Evolutionary conservation across 2,797 vertebrate genomes (phyloP), one percentile per base, ranked within the genome.

Genomic region (Valencia hispanica): DNA sequence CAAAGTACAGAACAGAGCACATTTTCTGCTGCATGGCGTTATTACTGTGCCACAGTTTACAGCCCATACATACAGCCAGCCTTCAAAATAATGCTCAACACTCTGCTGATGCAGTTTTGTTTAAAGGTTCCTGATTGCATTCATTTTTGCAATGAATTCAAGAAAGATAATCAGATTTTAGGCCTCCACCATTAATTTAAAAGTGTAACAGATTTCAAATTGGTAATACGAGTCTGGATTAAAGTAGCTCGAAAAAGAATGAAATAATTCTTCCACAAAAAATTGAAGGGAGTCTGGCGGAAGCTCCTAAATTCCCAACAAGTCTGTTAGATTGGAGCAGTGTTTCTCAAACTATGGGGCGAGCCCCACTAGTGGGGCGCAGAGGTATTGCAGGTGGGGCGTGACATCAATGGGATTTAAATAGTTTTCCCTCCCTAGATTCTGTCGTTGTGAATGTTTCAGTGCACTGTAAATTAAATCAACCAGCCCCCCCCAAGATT

Each of bases 1-100:
- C 91, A 92, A 93, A 93, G 92, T 91, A 93, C 91, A 93, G 91
- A 92, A 92, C 85, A 77, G 85, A 91, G 90, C 89, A 89, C 88
- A 91, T 90, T 93, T 93, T 94, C 88, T 92, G 87, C 91, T 89
- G 91, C 88, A 87, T 79, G 84, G 75, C 78, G 85, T 86, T 93
- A 93, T 94, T 93, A 90, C 88, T 85, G 87, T 91, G 87, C 89
- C 82, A 89, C 90, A 91, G 85, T 91, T 90, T 92, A 85, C 81
- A 82, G 90, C 87, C 87, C 90, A 85, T 89, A 79, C 79, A 72
- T 75, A 79, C 79, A 77, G 30, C 74, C 59, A 77, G 78, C 55
- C 73, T 84, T 79, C 78, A 78, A 84, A 81, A 76, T 88, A 87
- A 82, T 53, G 74, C 32, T 59, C 80, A 68, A 76, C 81, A 75